These are phyloP conservation scores for Melieria crassipennis DNA, from an alignment of 2,888 invertebrate species.

Conservation along the genomic window DNA sequence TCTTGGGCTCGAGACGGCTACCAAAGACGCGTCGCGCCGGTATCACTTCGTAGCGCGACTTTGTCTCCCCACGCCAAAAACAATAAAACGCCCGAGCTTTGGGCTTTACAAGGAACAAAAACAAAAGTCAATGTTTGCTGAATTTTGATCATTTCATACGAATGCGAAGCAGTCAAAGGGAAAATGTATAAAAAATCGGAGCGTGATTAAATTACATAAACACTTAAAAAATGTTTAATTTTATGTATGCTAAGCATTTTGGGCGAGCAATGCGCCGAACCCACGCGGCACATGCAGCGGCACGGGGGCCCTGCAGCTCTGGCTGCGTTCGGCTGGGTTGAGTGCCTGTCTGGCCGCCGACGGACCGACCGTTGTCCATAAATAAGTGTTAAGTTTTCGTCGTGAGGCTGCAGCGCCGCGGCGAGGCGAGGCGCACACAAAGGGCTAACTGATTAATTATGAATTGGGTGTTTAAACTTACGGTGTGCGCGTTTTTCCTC, in stretches of 20 bases:
- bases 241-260: slow-evolving; percentile 34
- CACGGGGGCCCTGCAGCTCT: neutral
- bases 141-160: slow-evolving; percentile 16
- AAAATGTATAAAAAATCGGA: slow-evolving; percentile 15
- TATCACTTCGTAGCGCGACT: neutral
- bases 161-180: neutral
- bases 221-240: slow-evolving; percentile 35
- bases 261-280: neutral
- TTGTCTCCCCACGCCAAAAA: neutral
- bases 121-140: slow-evolving; percentile 13
- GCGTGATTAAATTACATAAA: slow-evolving; percentile 43
- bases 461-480: slow-evolving; percentile 29
- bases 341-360: neutral
- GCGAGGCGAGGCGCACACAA: neutral
- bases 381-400: neutral
- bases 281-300: neutral
- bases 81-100: neutral
- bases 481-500: slow-evolving; percentile 15
- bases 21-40: no score
- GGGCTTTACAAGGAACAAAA: neutral
- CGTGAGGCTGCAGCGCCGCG: neutral
- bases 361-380: neutral
- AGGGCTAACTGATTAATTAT: slow-evolving; percentile 41
- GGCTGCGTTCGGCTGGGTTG: neutral
- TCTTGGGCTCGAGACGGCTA: neutral